These are phyloP conservation scores for Drosophila guanche DNA, from an alignment of 1,140 invertebrate species.

Conservation along the genomic window DNA sequence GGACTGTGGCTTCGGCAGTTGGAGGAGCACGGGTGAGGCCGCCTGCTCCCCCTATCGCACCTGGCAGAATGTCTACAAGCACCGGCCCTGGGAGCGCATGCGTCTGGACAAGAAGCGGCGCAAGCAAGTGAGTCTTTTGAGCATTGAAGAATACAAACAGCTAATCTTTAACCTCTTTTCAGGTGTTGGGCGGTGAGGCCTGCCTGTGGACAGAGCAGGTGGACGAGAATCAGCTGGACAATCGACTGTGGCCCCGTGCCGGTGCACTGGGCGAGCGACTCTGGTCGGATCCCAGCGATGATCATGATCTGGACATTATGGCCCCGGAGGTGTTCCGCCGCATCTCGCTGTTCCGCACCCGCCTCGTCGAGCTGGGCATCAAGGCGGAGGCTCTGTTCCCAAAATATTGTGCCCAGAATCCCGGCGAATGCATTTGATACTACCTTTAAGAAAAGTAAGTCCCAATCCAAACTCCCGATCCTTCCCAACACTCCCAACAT, in stretches of 20 bases:
- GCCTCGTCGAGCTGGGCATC: constrained; percentile 86
- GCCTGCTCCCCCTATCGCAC: constrained; percentile 92
- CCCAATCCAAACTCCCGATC: constrained; percentile 3
- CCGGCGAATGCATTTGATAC: constrained; percentile 83
- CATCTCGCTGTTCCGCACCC: constrained; percentile 84
- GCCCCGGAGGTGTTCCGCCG: constrained; percentile 77
- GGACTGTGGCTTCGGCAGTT: constrained; percentile 92
- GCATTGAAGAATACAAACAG: background rate
- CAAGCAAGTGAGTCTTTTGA: constrained; percentile 60
- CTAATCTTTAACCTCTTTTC: background rate
- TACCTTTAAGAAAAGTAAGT: constrained; percentile 62
- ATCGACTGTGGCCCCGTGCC: constrained; percentile 88
- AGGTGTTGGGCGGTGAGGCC: constrained; percentile 87
- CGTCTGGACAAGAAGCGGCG: constrained; percentile 68
- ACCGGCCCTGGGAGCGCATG: constrained; percentile 88
- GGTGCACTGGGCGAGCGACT: constrained; percentile 87
- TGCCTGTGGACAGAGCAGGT: constrained; percentile 89
- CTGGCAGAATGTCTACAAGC: constrained; percentile 93
- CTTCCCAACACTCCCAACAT: constrained; percentile 31
- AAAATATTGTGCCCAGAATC: constrained; percentile 89
- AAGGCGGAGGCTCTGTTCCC: constrained; percentile 88
- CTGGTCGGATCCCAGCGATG: constrained; percentile 82
- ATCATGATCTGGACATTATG: constrained; percentile 74
- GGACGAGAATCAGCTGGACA: constrained; percentile 86
- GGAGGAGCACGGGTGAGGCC: constrained; percentile 87